Base-by-base conservation (phyloP, 1,140 invertebrate species). In the Campodea augens region DNA sequence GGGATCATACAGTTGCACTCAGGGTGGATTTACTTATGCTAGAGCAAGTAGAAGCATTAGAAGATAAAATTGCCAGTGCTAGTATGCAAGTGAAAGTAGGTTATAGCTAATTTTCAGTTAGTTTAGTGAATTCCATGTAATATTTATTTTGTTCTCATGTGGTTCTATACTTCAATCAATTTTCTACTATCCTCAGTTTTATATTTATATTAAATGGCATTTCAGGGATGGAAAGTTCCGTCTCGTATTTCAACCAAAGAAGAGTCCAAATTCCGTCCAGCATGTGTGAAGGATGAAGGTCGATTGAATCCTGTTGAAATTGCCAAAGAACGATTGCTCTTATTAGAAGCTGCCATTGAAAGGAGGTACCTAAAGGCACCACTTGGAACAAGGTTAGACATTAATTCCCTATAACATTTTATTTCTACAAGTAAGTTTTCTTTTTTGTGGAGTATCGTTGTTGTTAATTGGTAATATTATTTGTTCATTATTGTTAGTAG, bases 361-460 rank as follows among this genome's bases (percentile, higher is more conserved):
- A 69, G 88, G 47, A 65, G 92, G 51, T 97, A 96, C 60, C 66
- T 96, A 27, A 92, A 92, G 64, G 87, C 89, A 49, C 91, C 91
- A 23, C 66, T 97, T 18, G 88, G 85, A 40, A 70, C 74, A 49
- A 75, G 69, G 74, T 77, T 64, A 66, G 61, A 63, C 25, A 21
- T n/a, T n/a, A n/a, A n/a, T n/a, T n/a, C n/a, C n/a, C n/a, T n/a
- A n/a, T n/a, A n/a, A n/a, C n/a, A n/a, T n/a, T n/a, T n/a, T n/a
- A n/a, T n/a, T n/a, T n/a, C n/a, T n/a, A n/a, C n/a, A n/a, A n/a
- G n/a, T n/a, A n/a, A n/a, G n/a, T n/a, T n/a, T n/a, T n/a, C n/a
- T n/a, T n/a, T n/a, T n/a, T n/a, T n/a, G n/a, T n/a, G n/a, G n/a
- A n/a, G n/a, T n/a, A n/a, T n/a, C n/a, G n/a, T n/a, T n/a, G n/a